Evolutionary conservation across 2,113 vertebrate genomes (phyloP), one percentile per base, ranked within the genome.

Genomic region (Gambusia affinis): DNA sequence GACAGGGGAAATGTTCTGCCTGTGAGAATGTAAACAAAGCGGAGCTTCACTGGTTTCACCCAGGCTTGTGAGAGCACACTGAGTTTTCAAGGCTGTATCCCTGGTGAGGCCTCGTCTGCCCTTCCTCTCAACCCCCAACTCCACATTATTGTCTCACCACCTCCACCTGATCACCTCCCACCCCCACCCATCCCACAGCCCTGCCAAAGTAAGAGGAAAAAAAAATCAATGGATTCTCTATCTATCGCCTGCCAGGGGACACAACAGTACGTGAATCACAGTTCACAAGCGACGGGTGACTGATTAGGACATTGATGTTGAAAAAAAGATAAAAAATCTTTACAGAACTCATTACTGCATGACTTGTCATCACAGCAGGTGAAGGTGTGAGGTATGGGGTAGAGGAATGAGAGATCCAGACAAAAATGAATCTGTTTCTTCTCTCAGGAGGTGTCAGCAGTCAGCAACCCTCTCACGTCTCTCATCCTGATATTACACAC

Each of bases 291-390:
- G 39, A 88, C 64, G 74, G 81, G 78, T 87, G 91, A 91, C 90
- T 88, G 91, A 93, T 91, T 90, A 90, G 92, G 81, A 76, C 87
- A 95, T 95, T 71, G 91, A 94, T 94, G 88, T 71, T 17, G 15
- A 44, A 15, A 15, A 44, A 44, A 47, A 47, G 8, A 75, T 67
- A 76, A 65, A 76, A 94, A 94, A 94, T 95, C 94, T 92, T 94
- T 94, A 89, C 76, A 85, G 81, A 94, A 93, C 85, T 94, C 93
- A 94, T 95, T 94, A 94, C 88, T 76, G 86, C 72, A 51, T 82
- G 76, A 92, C 90, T 89, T 88, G 90, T 93, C 93, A 92, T 91
- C 60, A 51, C 74, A 76, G 70, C 70, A 47, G 72, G 66, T 54
- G 28, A 51, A 1, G 70, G 61, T 12, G 28, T 51, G 28, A 4